Conservation (phyloP, 2,888 invertebrate species). For the Orchestes rusci region DNA sequence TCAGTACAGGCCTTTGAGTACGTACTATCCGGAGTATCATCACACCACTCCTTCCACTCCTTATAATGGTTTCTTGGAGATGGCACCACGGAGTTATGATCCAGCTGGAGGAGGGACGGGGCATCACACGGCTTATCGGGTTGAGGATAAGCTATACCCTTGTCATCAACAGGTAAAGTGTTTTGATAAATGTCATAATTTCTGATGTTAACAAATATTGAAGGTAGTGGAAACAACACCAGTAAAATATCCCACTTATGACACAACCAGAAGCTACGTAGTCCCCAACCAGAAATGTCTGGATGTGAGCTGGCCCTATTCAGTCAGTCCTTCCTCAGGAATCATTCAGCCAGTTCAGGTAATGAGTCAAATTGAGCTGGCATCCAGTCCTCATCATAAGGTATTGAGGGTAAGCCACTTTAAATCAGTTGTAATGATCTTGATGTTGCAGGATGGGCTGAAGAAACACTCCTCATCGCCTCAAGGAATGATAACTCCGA, state of each 20-base stretch:
- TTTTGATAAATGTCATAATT: background rate
- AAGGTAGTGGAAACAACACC: constrained; percentile 50
- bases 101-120: constrained; percentile 39
- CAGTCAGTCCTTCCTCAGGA: constrained; percentile 46
- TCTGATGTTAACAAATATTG: background rate
- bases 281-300: constrained; percentile 46
- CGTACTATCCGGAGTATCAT: constrained; percentile 72
- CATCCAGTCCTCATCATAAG: constrained; percentile 19
- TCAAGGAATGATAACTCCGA: constrained; percentile 55
- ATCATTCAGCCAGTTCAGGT: constrained; percentile 45
- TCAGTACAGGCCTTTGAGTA: constrained; percentile 81
- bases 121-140: constrained; percentile 44
- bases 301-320: constrained; percentile 47
- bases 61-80: constrained; percentile 78
- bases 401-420: no score
- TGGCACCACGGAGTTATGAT: constrained; percentile 60
- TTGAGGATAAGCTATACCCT: constrained; percentile 56
- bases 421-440: no score
- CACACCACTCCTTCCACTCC: constrained; percentile 59
- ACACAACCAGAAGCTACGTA: constrained; percentile 49
- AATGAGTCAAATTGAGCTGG: constrained; percentile 22
- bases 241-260: constrained; percentile 51
- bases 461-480: constrained; percentile 22
- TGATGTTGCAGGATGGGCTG: constrained; percentile 14
- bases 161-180: constrained; percentile 48